phyloP scores from a whole-genome alignment of 2,113 vertebrate genomes.

The Romanogobio albipinnatus region DNA sequence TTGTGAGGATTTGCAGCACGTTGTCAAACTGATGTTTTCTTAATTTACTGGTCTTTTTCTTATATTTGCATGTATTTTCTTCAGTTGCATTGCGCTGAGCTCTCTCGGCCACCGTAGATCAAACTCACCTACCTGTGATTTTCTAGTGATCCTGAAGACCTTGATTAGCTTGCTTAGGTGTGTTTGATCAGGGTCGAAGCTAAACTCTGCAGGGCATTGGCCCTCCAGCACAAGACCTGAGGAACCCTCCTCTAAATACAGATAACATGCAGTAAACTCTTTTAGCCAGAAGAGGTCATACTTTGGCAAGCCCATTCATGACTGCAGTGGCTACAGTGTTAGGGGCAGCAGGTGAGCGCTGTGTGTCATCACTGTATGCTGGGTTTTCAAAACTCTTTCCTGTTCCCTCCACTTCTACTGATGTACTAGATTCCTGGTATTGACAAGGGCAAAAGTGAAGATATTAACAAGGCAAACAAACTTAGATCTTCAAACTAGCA shows the following conservation, averaged over 20 bases:
- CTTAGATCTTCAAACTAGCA: neutral
- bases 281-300: constrained; percentile 36
- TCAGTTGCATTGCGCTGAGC: no score
- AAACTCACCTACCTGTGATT: no score
- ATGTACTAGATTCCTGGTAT: constrained; percentile 62
- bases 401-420: constrained; percentile 55
- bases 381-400: constrained; percentile 71
- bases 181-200: no score
- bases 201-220: no score
- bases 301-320: constrained; percentile 54
- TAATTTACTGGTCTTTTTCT: no score
- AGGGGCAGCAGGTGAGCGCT: neutral
- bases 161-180: no score
- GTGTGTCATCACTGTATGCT: constrained; percentile 45
- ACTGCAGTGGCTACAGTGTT: neutral
- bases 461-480: neutral
- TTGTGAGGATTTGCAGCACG: no score
- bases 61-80: no score
- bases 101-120: no score
- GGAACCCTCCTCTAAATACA: neutral
- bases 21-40: no score
- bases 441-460: neutral
- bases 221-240: no score
- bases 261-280: neutral
- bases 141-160: no score